Evolutionary conservation across 2,888 invertebrate genomes (phyloP).

Genomic region (Cremastinae sp.): DNA sequence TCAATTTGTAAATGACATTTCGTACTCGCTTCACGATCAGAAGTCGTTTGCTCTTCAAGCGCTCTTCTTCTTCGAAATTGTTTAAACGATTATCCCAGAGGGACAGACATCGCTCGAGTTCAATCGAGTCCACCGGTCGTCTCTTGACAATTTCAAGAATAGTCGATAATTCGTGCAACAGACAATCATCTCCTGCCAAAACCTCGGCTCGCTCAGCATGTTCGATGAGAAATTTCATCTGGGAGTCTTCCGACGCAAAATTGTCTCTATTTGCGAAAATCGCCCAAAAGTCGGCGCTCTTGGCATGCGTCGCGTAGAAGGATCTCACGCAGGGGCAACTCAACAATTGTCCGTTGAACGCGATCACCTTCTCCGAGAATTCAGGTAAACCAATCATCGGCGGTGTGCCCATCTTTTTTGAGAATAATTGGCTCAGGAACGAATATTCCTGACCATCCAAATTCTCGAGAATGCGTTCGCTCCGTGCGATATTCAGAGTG

Average conservation of each 20-base stretch:
- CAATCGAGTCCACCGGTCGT: neutral
- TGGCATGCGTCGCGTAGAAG: conserved; percentile 5
- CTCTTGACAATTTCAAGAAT: conserved; percentile 1
- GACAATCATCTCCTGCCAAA: neutral
- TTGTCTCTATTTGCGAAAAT: neutral
- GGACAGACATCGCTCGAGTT: neutral
- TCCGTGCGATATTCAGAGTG: neutral
- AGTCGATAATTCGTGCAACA: neutral
- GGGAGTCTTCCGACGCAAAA: neutral
- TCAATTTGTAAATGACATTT: too few species aligned
- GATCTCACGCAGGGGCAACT: neutral
- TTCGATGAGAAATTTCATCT: neutral
- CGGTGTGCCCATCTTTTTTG: too few species aligned
- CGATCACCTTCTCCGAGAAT: neutral
- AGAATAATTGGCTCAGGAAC: neutral
- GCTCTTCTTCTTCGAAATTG: conserved; percentile 13
- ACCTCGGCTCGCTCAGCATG: neutral
- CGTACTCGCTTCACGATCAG: too few species aligned
- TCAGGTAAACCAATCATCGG: conserved; percentile 12
- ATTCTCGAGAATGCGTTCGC: neutral
- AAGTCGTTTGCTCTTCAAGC: neutral
- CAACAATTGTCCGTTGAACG: conserved; percentile 20
- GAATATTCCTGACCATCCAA: neutral
- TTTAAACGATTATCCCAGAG: neutral
- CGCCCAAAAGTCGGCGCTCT: neutral